phyloP scores from a whole-genome alignment of 2,797 vertebrate genomes.

The Australoheros facetus region DNA sequence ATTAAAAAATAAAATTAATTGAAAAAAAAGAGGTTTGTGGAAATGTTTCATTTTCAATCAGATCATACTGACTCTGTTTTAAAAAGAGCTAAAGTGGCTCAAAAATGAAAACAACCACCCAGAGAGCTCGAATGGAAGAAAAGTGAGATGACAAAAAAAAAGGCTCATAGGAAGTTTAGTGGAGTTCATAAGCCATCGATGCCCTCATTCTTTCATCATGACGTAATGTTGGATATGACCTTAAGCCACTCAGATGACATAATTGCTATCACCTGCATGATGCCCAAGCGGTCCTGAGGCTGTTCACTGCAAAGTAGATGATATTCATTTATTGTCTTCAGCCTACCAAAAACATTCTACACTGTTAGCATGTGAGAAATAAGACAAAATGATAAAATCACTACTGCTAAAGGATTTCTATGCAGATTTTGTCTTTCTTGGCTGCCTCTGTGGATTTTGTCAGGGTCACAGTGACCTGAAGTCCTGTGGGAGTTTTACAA shows the following conservation, averaged over 20 bases:
- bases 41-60: not conserved
- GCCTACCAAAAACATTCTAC: conserved; percentile 9
- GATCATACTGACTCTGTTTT: not conserved
- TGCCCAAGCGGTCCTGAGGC: conserved; percentile 59
- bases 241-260: conserved; percentile 63
- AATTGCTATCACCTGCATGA: conserved; percentile 67
- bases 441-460: conserved; percentile 57
- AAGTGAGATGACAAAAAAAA: not conserved
- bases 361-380: conserved; percentile 38
- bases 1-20: not conserved
- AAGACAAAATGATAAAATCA: conserved; percentile 42
- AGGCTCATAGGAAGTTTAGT: conserved; percentile 26
- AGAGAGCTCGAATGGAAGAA: not conserved
- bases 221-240: conserved; percentile 62
- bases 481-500: conserved; percentile 36
- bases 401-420: conserved; percentile 46
- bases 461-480: conserved; percentile 66
- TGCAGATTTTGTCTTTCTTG: conserved; percentile 44
- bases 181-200: conserved; percentile 51
- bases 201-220: conserved; percentile 65
- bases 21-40: not conserved
- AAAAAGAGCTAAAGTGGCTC: not conserved
- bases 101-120: not conserved
- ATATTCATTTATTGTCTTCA: conserved; percentile 33
- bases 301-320: conserved; percentile 2